Conservation (phyloP, 2,888 invertebrate genomes). For the Amphipyra tragopoginis region DNA sequence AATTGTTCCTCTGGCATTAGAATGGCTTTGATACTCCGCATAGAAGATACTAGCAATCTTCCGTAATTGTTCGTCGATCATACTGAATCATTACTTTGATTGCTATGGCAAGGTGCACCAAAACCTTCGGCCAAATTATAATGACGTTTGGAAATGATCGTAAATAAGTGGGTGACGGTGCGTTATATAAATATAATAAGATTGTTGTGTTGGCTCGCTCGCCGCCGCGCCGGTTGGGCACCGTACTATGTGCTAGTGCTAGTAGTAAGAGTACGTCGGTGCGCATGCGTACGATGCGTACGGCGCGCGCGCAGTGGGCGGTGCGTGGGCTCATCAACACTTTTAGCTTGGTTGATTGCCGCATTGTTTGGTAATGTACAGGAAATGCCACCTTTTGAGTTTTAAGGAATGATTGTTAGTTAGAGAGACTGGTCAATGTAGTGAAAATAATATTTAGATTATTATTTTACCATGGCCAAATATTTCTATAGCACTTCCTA, state of each 20-base stretch:
- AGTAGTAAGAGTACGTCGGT: constrained; percentile 16
- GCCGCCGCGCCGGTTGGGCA: constrained; percentile 19
- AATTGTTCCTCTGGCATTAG: constrained; percentile 28
- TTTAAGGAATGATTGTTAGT: constrained; percentile 16
- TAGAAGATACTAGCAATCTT: constrained; percentile 10
- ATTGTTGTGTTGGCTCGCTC: constrained; percentile 37
- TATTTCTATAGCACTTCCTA: constrained; percentile 1
- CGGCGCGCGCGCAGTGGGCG: constrained; percentile 11
- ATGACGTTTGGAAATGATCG: constrained; percentile 38
- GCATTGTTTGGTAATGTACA: constrained; percentile 36
- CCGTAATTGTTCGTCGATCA: constrained; percentile 19
- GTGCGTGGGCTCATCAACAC: constrained; percentile 25
- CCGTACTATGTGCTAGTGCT: constrained; percentile 40
- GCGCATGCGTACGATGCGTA: constrained; percentile 30
- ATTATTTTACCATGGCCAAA: constrained; percentile 12
- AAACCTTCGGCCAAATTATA: constrained; percentile 33
- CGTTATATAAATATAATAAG: constrained; percentile 37
- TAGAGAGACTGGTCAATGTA: constrained; percentile 6
- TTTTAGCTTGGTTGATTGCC: constrained; percentile 28
- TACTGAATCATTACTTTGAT: constrained; percentile 23
- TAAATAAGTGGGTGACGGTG: constrained; percentile 45
- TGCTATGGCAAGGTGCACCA: constrained; percentile 32
- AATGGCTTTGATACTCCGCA: constrained; percentile 4
- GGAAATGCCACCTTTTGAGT: constrained; percentile 36
- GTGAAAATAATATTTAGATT: constrained; percentile 7